Conservation (phyloP, 2,888 invertebrate genomes). For the Ichneumon xanthorius region DNA sequence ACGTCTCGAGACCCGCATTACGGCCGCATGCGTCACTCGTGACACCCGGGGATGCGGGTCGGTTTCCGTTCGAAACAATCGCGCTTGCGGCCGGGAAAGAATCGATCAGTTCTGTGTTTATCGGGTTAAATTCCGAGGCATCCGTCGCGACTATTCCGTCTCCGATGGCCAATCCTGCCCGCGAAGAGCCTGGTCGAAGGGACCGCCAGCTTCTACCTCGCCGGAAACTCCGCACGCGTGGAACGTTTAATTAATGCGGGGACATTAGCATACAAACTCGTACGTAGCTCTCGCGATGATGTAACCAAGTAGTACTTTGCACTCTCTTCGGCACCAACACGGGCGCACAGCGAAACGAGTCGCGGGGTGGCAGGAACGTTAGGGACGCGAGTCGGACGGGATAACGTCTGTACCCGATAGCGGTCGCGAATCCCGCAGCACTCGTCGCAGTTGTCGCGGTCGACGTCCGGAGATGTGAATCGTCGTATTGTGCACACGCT, state of each 20-base stretch:
- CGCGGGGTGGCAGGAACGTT: slow-evolving; percentile 15
- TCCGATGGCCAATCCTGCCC: neutral
- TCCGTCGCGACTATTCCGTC: neutral
- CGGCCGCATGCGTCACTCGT: neutral
- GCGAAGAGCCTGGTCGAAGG: slow-evolving; percentile 9
- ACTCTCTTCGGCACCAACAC: slow-evolving; percentile 16
- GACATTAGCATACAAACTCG: slow-evolving; percentile 80
- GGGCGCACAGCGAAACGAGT: slow-evolving; percentile 52
- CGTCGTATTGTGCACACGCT: slow-evolving; percentile 62
- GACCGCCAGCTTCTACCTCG: slow-evolving; percentile 51
- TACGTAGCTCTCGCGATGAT: slow-evolving; percentile 72
- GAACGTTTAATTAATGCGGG: slow-evolving; percentile 79
- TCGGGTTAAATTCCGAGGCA: slow-evolving; percentile 2
- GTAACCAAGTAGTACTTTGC: slow-evolving; percentile 65
- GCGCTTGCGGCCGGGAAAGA: neutral
- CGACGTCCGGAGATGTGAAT: slow-evolving; percentile 73
- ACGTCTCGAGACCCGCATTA: slow-evolving; percentile 5
- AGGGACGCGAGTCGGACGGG: slow-evolving; percentile 27
- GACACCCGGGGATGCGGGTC: neutral
- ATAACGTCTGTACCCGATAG: slow-evolving; percentile 28
- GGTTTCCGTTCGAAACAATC: slow-evolving; percentile 1
- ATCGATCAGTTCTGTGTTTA: slow-evolving; percentile 10
- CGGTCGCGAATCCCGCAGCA: slow-evolving; percentile 19
- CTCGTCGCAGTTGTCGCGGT: slow-evolving; percentile 35
- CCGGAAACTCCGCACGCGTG: slow-evolving; percentile 70